Base-by-base conservation (phyloP, 2,888 invertebrate genomes). In the Nineta flava region DNA sequence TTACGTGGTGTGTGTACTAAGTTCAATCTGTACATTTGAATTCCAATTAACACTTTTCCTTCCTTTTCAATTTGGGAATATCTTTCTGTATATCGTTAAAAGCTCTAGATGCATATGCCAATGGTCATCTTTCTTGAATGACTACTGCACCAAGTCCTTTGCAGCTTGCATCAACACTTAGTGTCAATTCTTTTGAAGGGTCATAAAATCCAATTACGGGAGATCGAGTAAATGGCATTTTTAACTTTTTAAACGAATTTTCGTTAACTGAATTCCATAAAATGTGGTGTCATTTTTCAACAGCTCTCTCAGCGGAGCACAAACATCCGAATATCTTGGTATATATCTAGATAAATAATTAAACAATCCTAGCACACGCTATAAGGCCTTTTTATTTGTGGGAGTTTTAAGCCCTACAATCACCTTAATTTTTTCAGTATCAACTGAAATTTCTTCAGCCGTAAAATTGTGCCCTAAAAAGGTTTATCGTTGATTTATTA, bases 311-410 rank as follows among this genome's bases (percentile, higher is more conserved):
- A 41, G 15, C n/a, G 41, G 41, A 9, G 41, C 41, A 13, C 6
- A 12, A 6, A 15, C 7, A 13, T 41, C 7, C 41, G 41, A 12
- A 12, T 9, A 13, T 9, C n/a, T 13, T 13, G 9, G 10, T 9
- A 41, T 41, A 41, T 9, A 41, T 41, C n/a, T 41, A 13, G 54
- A 51, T 12, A 55, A 38, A 49, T 57, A 57, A 41, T 55, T 58
- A 2, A 55, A 48, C 44, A 53, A 45, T 10, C 51, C 52, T 10
- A 53, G n/a, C 26, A 51, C n/a, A 12, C 21, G 34, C 31, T 50
- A 47, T 5, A 53, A 31, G 17, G 48, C 35, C 26, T 26, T 48
- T 32, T 32, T 52, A 19, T 49, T 38, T 31, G 2, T 52, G 12
- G 51, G 52, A 9, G 21, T 21, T 43, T 49, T 40, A 19, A 52